These are phyloP conservation scores for Muntiacus muntjak DNA, from an alignment of 2,113 vertebrate species.

Conservation along the genomic window DNA sequence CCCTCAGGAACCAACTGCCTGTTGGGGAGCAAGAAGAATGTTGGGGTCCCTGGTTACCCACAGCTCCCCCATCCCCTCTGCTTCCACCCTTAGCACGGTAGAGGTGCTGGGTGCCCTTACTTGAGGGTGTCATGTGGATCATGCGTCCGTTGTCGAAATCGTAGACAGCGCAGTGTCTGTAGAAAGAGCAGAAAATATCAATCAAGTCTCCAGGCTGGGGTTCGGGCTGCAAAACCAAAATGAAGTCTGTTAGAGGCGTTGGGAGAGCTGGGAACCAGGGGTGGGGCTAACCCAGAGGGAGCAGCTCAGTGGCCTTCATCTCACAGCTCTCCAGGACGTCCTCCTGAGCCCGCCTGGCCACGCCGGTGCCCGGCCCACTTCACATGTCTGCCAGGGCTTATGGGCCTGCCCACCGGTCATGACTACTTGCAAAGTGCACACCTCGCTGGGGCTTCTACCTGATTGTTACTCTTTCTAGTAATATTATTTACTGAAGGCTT, in stretches of 20 bases:
- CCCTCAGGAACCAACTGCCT: background rate
- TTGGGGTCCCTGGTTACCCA: background rate
- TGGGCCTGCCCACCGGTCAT: background rate
- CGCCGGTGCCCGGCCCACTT: rapidly evolving
- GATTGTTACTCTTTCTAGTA: background rate
- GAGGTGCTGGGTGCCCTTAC: slow-evolving; percentile 50
- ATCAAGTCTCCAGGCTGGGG: slow-evolving; percentile 86
- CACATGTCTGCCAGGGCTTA: background rate
- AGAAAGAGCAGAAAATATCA: slow-evolving; percentile 83
- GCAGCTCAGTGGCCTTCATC: background rate
- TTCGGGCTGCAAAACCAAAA: slow-evolving; percentile 55
- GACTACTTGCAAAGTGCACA: background rate
- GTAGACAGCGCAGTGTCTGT: slow-evolving; percentile 90
- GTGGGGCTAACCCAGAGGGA: background rate
- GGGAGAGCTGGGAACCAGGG: background rate
- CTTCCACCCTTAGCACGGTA: background rate
- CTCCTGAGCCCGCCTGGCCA: rapidly evolving
- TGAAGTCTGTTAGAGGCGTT: background rate
- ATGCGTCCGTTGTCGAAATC: slow-evolving; percentile 83
- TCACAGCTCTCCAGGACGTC: background rate
- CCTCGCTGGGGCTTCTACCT: background rate
- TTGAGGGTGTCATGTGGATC: slow-evolving; percentile 79
- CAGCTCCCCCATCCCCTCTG: background rate
- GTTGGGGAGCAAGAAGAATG: background rate
- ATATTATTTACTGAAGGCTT: background rate